Evolutionary conservation across 2,888 invertebrate genomes (phyloP), one percentile per base, ranked within the genome.

Genomic region (Patella ulyssiponensis): DNA sequence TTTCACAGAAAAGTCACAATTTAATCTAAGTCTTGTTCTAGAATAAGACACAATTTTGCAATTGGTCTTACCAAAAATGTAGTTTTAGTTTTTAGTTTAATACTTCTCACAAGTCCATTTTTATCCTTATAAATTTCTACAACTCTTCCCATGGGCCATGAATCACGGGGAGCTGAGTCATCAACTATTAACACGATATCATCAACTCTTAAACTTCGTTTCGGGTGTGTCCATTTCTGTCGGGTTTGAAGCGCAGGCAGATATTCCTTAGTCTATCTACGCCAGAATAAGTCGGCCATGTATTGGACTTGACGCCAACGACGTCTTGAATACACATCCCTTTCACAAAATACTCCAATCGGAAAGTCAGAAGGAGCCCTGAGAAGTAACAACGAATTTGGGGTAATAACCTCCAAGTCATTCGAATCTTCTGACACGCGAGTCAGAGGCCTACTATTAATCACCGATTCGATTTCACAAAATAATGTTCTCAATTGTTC

Each of bases 191-290:
- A 52, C 51, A 76, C 70, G 15, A 71, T 71, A 52, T 23, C 71
- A 12, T 58, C 53, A 17, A 76, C 27, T 17, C 23, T 33, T 20
- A n/a, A 52, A 71, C 54, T 54, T 20, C 33, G 12, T 51, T 69
- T 23, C 20, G 5, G 23, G 33, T 33, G 27, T n/a, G 54, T 51
- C 80, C 78, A 79, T 56, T 76, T 78, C 52, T 69, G 74, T 33
- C 80, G 56, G 56, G 56, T 54, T 33, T 80, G 80, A 11, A 80
- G 70, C 14, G 53, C n/a, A 15, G 76, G 70, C 44, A 80, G 54
- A 73, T 78, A 78, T 71, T 80, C 78, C n/a, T 64, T 69, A 11
- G 69, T 15, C 78, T 74, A 82, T 54, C 80, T 74, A 14, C 27
- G 58, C 80, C 81, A 79, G 69, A 80, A 78, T 53, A 75, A 12